Evolutionary conservation across 1,140 invertebrate species (phyloP).

Genomic region (Oedothorax gibbosus): DNA sequence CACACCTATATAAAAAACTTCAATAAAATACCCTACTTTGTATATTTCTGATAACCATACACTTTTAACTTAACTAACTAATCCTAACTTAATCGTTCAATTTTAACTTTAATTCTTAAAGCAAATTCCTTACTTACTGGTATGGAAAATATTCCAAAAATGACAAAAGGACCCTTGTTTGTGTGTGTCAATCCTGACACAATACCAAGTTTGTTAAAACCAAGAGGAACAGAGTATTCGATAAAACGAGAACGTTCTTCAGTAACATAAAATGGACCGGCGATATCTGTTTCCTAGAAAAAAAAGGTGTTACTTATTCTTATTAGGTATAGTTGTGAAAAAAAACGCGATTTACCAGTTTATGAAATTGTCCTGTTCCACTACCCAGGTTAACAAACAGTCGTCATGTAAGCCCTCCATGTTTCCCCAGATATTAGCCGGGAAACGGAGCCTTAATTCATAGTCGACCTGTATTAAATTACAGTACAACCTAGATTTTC

Average conservation of each 20-base stretch:
- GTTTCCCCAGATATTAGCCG: too few relatives aligned
- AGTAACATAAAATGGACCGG: slow-evolving; percentile 35
- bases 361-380: too few relatives aligned
- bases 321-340: neutral
- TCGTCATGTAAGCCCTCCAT: too few relatives aligned
- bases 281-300: slow-evolving; percentile 20
- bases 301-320: neutral
- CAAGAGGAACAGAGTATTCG: slow-evolving; percentile 14
- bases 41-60: neutral
- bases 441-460: too few relatives aligned
- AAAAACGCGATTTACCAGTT: too few relatives aligned
- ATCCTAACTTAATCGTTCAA: too few relatives aligned
- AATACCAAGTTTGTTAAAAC: slow-evolving; percentile 17
- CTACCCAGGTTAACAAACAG: too few relatives aligned
- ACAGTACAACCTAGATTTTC: too few relatives aligned
- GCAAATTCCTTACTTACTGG: slow-evolving; percentile 11
- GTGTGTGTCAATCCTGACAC: slow-evolving; percentile 14
- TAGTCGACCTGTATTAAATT: too few relatives aligned
- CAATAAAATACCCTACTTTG: too few relatives aligned
- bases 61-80: neutral
- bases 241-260: neutral
- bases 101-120: too few relatives aligned
- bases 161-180: slow-evolving; percentile 13
- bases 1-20: too few relatives aligned
- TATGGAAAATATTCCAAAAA: slow-evolving; percentile 21